Percentiles rank a stretch among this genome's conserved stretches.
phyloP scores from a whole-genome alignment of 37 sponge, comb jelly and placozoan species.

The Haliclona indistincta region DNA sequence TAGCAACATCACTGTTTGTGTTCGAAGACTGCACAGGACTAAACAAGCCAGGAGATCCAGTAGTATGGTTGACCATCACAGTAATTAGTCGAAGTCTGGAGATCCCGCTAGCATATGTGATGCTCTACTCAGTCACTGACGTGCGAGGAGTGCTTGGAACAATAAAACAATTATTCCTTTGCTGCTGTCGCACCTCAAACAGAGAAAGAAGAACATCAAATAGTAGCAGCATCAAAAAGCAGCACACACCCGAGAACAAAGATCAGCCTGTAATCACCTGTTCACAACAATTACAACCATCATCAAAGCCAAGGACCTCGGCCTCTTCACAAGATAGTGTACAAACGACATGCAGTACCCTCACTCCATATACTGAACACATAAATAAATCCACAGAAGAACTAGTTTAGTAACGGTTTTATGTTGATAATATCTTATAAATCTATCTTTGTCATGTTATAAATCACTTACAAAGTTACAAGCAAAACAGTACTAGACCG shows the following conservation, averaged over 20 bases:
- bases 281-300: too few relatives aligned
- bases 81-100: neutral
- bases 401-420: too few relatives aligned
- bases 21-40: slow-evolving; percentile 16
- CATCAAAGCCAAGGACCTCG: too few relatives aligned
- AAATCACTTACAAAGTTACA: too few relatives aligned
- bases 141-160: neutral
- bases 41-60: neutral
- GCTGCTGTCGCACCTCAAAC: neutral
- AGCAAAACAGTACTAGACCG: too few relatives aligned
- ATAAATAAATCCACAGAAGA: too few relatives aligned
- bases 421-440: too few relatives aligned
- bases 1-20: neutral
- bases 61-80: slow-evolving; percentile 7
- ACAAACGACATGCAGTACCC: too few relatives aligned
- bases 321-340: too few relatives aligned
- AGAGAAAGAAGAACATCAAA: neutral
- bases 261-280: too few relatives aligned
- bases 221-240: neutral
- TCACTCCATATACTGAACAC: too few relatives aligned
- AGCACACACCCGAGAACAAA: neutral
- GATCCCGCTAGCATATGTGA: slow-evolving; percentile 4
- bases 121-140: slow-evolving; percentile 43
- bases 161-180: neutral
- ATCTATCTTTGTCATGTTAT: too few relatives aligned